Evolutionary conservation across 1,140 invertebrate species (phyloP).

Genomic region (Bombus haemorrhoidalis): DNA sequence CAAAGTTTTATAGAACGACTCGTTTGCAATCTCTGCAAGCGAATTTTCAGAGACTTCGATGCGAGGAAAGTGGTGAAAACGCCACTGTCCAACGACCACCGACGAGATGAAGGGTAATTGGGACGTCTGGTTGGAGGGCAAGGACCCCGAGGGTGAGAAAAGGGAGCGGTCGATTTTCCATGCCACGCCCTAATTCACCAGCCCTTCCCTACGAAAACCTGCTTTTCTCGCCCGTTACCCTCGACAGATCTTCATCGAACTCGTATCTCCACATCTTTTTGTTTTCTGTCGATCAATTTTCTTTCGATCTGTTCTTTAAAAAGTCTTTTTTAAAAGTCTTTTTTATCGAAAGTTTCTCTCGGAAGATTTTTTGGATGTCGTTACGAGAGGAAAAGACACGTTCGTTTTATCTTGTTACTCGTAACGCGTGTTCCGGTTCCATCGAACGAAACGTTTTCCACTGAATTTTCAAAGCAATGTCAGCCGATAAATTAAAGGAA

Average conservation of each 20-base stretch:
- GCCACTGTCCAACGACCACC: neutral
- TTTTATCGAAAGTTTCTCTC: rapidly evolving
- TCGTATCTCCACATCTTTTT: neutral
- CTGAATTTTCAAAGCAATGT: neutral
- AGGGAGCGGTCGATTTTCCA: conserved; percentile 66
- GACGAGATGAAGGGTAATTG: conserved; percentile 10
- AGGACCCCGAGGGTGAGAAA: conserved; percentile 27
- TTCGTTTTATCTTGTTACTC: no score
- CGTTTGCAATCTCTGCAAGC: neutral
- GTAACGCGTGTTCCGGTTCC: no score
- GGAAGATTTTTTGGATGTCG: no score
- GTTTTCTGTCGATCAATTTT: neutral
- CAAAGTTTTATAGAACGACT: neutral
- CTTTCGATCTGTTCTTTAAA: neutral
- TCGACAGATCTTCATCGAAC: no score
- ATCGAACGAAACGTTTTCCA: no score
- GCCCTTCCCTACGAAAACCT: conserved; percentile 12
- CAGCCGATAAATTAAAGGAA: neutral
- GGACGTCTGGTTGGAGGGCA: conserved; percentile 10
- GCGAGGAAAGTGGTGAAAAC: neutral
- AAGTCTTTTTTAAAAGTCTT: no score
- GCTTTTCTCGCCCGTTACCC: conserved; percentile 1
- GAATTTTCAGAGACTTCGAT: neutral
- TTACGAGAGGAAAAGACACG: no score
- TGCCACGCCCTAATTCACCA: conserved; percentile 64